phyloP scores from a whole-genome alignment of 2,113 vertebrate species.

The Danionella cerebrum region DNA sequence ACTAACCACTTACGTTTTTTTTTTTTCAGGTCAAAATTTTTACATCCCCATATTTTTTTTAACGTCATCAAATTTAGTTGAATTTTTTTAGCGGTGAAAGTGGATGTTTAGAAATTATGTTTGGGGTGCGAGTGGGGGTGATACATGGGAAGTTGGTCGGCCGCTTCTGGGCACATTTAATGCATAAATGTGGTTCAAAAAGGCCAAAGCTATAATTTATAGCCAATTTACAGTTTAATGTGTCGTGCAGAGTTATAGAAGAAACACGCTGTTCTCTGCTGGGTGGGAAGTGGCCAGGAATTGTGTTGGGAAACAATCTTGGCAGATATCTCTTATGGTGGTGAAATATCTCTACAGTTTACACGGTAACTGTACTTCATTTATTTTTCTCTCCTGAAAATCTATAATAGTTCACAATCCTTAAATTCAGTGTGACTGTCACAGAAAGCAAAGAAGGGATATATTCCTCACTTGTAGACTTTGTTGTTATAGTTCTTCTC shows the following conservation, averaged over 20 bases:
- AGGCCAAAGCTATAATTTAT: background rate
- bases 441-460: background rate
- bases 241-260: background rate
- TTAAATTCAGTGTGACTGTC: background rate
- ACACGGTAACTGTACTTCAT: background rate
- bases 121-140: too few species aligned
- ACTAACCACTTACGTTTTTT: too few species aligned
- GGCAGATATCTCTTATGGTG: background rate
- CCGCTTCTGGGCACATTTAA: too few species aligned
- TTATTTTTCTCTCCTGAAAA: too few species aligned
- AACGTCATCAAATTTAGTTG: too few species aligned
- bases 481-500: slow-evolving; percentile 78
- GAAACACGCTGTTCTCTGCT: slow-evolving; percentile 14
- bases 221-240: background rate
- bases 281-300: background rate
- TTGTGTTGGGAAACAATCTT: slow-evolving; percentile 20
- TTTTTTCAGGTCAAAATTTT: too few species aligned
- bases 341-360: too few species aligned
- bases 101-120: too few species aligned
- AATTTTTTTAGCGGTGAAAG: too few species aligned
- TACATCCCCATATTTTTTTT: too few species aligned
- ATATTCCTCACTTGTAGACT: slow-evolving; percentile 84
- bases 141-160: too few species aligned
- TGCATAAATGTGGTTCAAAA: background rate
- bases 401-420: too few species aligned